Conservation (phyloP, 2,797 vertebrate genomes). For the Myotis myotis region DNA sequence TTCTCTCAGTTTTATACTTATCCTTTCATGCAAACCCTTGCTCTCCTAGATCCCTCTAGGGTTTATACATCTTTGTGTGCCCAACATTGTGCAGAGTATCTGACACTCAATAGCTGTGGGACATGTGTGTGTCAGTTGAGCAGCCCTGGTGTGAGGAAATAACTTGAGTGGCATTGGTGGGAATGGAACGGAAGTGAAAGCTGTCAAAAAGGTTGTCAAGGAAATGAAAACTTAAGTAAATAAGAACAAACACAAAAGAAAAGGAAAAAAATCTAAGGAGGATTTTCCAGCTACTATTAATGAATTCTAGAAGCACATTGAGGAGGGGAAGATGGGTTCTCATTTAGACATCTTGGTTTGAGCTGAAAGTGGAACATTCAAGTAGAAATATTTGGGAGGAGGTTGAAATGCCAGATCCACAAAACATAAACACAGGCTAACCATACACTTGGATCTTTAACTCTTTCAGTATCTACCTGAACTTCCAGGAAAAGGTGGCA, state of each 20-base stretch:
- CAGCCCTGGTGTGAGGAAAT: background rate
- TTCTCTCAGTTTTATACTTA: background rate
- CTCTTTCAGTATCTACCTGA: slow-evolving; percentile 49
- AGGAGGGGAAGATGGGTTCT: background rate
- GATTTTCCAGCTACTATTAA: background rate
- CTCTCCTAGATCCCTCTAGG: background rate
- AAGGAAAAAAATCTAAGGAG: background rate
- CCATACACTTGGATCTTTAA: background rate
- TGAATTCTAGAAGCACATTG: background rate
- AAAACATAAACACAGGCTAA: background rate
- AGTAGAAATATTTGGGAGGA: background rate
- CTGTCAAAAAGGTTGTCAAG: background rate
- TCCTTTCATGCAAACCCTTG: background rate
- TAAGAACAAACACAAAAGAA: background rate
- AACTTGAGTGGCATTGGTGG: background rate
- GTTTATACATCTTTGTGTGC: background rate
- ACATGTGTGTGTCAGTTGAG: background rate
- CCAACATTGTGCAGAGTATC: background rate
- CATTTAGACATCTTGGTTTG: background rate
- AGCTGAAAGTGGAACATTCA: background rate
- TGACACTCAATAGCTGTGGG: background rate
- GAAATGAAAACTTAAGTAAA: background rate
- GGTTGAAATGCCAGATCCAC: background rate
- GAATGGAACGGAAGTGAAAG: background rate
- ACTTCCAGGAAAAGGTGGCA: background rate